Percentiles rank a stretch among this genome's conserved stretches.
Conservation (phyloP, 2,797 vertebrate species). For the Babyrousa celebensis region DNA sequence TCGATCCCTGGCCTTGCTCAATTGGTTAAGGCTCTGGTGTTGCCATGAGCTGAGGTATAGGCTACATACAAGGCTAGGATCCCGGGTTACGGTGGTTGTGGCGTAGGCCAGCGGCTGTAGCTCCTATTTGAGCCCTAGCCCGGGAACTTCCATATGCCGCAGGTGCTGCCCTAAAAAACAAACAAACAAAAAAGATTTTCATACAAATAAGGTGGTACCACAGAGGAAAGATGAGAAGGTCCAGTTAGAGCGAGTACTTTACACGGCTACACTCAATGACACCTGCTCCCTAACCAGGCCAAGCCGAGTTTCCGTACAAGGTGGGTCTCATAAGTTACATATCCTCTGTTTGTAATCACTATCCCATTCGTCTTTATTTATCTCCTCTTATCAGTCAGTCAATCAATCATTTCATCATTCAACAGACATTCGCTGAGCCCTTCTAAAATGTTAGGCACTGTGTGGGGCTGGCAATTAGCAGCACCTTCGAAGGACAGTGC, state of each 20-base stretch:
- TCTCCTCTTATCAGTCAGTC: neutral
- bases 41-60: too few species aligned
- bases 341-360: neutral
- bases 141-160: too few species aligned
- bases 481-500: neutral
- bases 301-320: neutral
- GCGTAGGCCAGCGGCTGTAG: too few species aligned
- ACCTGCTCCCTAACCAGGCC: too few species aligned
- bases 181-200: neutral
- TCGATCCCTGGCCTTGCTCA: too few species aligned
- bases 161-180: neutral
- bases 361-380: neutral
- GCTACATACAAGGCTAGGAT: too few species aligned
- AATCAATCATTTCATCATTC: constrained; percentile 20
- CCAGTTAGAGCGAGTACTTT: neutral
- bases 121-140: too few species aligned
- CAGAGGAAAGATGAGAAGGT: neutral
- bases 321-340: neutral
- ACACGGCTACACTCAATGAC: neutral
- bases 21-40: too few species aligned
- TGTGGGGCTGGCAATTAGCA: neutral
- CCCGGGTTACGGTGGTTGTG: too few species aligned
- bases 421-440: neutral
- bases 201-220: neutral
- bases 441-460: neutral